Base-by-base conservation (phyloP, 2,797 vertebrate genomes). In the Chromis chromis region DNA sequence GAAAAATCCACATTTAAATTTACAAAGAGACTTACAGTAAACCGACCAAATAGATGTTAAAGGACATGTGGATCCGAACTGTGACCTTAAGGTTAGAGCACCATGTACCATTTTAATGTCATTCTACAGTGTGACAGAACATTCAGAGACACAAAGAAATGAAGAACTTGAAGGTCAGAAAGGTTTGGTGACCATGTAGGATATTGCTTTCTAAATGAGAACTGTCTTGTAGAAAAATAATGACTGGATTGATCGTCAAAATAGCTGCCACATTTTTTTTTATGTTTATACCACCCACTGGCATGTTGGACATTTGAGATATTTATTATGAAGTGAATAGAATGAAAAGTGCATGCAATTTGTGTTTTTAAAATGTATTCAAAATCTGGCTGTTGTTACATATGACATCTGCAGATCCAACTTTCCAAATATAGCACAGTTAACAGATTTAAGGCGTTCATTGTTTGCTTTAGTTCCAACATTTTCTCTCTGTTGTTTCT, bases 91-190 rank as follows among this genome's bases (percentile, higher is more conserved):
- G 2, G 16, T 49, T 21, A n/a, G 13, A 42, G 0, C 9, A 6
- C 63, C 24, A 31, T 14, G 46, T 56, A 70, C 48, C 6, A n/a
- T 36, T 54, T 60, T 50, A 25, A 64, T 62, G 28, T n/a, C n/a
- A n/a, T n/a, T n/a, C n/a, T n/a, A n/a, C 28, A 31, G 28, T 31
- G 4, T 31, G 28, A 31, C 28, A 31, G 28, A 31, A 31, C 28
- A 31, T 31, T 31, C 28, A 31, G 28, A 31, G 28, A 31, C 28
- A 39, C 12, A 11, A 42, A 42, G 40, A 42, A 14, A 42, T 16
- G 39, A 42, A 42, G 3, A 42, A 42, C 3, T 4, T 42, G 16
- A 42, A 17, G 40, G 13, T 42, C 40, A 42, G 13, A 16, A 17
- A 17, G 40, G 40, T 16, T 42, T 42, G 40, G 40, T 14, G 40